Conservation (phyloP, 2,888 invertebrate genomes). For the Plagiodera versicolora region DNA sequence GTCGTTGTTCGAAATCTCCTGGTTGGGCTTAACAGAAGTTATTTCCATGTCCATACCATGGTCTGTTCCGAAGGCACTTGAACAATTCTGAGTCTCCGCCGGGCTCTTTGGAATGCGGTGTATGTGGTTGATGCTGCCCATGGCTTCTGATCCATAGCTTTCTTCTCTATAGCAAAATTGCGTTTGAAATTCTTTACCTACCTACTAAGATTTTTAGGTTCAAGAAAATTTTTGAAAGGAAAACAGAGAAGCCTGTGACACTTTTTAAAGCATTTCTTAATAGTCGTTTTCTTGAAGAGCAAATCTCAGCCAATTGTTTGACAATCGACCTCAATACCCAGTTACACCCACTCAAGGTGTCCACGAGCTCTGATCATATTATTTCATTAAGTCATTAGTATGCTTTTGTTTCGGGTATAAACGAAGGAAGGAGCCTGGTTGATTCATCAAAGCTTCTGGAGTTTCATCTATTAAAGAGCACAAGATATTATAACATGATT, state of each 20-base stretch:
- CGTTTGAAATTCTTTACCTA: not conserved
- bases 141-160: slow-evolving; percentile 53
- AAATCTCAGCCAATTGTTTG: not conserved
- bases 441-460: too few relatives aligned
- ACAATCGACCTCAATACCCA: not conserved
- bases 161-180: slow-evolving; percentile 45
- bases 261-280: too few relatives aligned
- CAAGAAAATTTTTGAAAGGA: too few relatives aligned
- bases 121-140: slow-evolving; percentile 53
- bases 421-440: too few relatives aligned
- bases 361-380: not conserved
- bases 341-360: not conserved
- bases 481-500: too few relatives aligned
- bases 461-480: too few relatives aligned
- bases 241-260: too few relatives aligned
- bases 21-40: slow-evolving; percentile 43
- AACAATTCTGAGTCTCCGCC: slow-evolving; percentile 44
- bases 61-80: slow-evolving; percentile 50
- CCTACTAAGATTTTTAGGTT: not conserved
- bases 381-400: not conserved
- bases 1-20: slow-evolving; percentile 42
- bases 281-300: not conserved
- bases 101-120: slow-evolving; percentile 45
- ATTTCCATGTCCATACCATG: slow-evolving; percentile 48
- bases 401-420: not conserved